Conservation (phyloP, 2,888 invertebrate species). For the Ophion costatus region DNA sequence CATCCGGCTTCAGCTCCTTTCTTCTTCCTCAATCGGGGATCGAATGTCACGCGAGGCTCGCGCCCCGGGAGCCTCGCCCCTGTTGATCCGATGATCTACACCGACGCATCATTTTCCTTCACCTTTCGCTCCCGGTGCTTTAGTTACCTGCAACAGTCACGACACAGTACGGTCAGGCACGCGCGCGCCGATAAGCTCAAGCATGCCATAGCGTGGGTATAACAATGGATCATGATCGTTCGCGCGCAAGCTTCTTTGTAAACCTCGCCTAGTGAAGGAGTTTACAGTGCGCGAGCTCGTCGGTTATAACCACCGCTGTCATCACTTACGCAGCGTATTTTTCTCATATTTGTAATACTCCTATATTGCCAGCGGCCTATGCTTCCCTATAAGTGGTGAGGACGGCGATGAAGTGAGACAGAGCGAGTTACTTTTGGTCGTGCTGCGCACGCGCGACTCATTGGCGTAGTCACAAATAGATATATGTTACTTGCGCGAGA, state of each 20-base stretch:
- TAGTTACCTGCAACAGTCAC: constrained; percentile 38
- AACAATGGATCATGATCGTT: not conserved
- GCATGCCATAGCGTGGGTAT: not conserved
- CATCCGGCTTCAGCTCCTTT: not conserved
- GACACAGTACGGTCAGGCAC: constrained; percentile 6
- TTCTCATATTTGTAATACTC: too few relatives aligned
- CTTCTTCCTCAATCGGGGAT: constrained; percentile 26
- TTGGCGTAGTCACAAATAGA: too few relatives aligned
- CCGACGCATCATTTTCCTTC: constrained; percentile 39
- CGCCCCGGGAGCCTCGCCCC: constrained; percentile 55
- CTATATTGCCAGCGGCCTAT: too few relatives aligned
- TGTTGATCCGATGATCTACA: constrained; percentile 55
- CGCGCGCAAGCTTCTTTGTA: not conserved
- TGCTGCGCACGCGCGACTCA: too few relatives aligned
- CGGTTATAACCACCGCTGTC: too few relatives aligned
- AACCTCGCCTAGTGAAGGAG: too few relatives aligned
- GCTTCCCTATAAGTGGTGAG: too few relatives aligned
- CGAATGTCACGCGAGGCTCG: constrained; percentile 72
- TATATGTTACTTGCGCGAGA: too few relatives aligned
- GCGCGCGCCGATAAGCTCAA: not conserved
- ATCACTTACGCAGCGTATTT: too few relatives aligned
- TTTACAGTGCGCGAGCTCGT: too few relatives aligned
- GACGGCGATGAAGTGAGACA: too few relatives aligned
- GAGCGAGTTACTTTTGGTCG: too few relatives aligned
- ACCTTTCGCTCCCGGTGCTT: not conserved